A percentile compares a stretch with the other conserved stretches of the same genome.
phyloP scores from a whole-genome alignment of 2,888 invertebrate species.

The Lasioglossum malachurum region DNA sequence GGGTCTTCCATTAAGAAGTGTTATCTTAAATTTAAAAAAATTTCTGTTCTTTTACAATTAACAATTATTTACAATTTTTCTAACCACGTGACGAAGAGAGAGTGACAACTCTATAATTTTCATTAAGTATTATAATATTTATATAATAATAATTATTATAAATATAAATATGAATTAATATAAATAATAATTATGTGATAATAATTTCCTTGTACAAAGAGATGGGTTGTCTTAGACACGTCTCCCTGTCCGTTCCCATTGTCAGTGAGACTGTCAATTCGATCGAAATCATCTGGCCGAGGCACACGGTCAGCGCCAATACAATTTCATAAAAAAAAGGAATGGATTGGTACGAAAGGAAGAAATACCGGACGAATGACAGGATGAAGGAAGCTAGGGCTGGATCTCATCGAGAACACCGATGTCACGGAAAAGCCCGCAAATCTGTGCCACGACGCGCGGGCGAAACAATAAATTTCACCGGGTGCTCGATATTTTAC shows the following conservation, averaged over 20 bases:
- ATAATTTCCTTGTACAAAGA: neutral
- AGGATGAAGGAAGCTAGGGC: neutral
- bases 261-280: neutral
- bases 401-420: constrained; percentile 42
- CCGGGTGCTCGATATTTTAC: constrained; percentile 56
- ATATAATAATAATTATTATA: no score
- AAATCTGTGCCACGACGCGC: constrained; percentile 57
- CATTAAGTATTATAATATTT: no score
- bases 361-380: neutral
- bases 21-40: no score
- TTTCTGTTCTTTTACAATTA: no score
- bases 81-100: no score
- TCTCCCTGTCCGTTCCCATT: neutral
- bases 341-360: neutral
- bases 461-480: constrained; percentile 59
- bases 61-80: no score
- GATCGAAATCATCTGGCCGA: neutral
- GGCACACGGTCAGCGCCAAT: neutral
- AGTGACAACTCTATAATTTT: no score
- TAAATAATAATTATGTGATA: no score
- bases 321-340: neutral
- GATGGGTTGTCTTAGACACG: neutral
- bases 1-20: no score
- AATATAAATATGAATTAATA: no score
- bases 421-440: constrained; percentile 37